Conservation (phyloP, 2,113 vertebrate genomes). For the Gobio gobio region DNA sequence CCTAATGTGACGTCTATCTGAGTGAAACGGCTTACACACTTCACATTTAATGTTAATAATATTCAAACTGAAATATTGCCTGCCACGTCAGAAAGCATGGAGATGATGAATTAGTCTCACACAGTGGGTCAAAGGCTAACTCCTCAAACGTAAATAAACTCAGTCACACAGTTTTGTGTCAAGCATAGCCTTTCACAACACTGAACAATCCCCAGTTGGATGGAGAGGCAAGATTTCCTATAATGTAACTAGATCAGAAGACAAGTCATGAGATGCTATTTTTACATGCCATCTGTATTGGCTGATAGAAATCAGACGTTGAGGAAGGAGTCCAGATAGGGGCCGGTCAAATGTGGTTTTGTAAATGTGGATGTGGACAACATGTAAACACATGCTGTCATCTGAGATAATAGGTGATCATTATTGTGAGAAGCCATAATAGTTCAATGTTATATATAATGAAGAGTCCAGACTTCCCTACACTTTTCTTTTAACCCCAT, state of each 20-base stretch:
- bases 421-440: background rate
- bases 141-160: background rate
- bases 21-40: background rate
- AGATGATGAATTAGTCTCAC: background rate
- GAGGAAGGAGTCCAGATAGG: slow-evolving; percentile 17
- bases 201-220: background rate
- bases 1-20: too few species aligned
- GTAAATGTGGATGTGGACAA: slow-evolving; percentile 1
- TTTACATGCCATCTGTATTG: slow-evolving; percentile 40
- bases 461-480: too few species aligned
- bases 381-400: slow-evolving; percentile 14
- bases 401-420: background rate
- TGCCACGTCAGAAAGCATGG: background rate
- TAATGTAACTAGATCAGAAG: slow-evolving; percentile 51
- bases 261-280: slow-evolving; percentile 44
- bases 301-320: slow-evolving; percentile 32
- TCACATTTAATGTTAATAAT: background rate
- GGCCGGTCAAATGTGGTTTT: slow-evolving; percentile 29
- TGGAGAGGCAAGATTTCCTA: slow-evolving; percentile 26
- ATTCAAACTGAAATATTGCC: background rate
- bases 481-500: background rate
- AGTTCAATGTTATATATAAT: background rate
- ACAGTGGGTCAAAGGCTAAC: background rate
- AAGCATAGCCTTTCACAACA: slow-evolving; percentile 25
- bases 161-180: background rate